phyloP scores from a whole-genome alignment of 2,888 invertebrate species.

The Drosophila mulleri region DNA sequence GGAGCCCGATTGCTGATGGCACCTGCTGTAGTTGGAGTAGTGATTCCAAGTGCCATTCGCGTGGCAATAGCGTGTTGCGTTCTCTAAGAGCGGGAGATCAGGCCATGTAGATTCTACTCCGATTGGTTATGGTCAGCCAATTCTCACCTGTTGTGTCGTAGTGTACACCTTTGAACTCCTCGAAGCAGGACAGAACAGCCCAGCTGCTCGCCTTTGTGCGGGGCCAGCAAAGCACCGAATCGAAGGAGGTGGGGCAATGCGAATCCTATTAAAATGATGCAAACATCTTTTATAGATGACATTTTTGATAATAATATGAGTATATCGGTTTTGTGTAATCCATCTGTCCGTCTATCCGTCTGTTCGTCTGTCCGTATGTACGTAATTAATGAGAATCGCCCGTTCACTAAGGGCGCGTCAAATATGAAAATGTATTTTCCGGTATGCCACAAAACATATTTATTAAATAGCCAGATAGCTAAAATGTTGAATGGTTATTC shows the following conservation, averaged over 20 bases:
- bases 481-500: no score
- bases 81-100: conserved; percentile 88
- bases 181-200: conserved; percentile 91
- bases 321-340: no score
- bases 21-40: conserved; percentile 90
- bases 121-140: not conserved
- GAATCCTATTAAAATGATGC: conserved; percentile 22
- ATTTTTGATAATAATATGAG: not conserved
- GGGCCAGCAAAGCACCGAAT: conserved; percentile 94
- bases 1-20: conserved; percentile 86
- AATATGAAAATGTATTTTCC: no score
- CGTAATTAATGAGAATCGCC: no score
- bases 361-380: no score
- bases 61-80: conserved; percentile 92
- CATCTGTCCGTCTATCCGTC: no score
- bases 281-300: not conserved
- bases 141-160: conserved; percentile 93
- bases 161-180: conserved; percentile 90
- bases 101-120: not conserved
- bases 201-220: conserved; percentile 89
- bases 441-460: no score
- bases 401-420: no score
- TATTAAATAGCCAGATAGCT: no score
- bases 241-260: conserved; percentile 89
- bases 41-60: conserved; percentile 93